Conservation (phyloP, 2,888 invertebrate species). For the Chaitophorus viminalis region DNA sequence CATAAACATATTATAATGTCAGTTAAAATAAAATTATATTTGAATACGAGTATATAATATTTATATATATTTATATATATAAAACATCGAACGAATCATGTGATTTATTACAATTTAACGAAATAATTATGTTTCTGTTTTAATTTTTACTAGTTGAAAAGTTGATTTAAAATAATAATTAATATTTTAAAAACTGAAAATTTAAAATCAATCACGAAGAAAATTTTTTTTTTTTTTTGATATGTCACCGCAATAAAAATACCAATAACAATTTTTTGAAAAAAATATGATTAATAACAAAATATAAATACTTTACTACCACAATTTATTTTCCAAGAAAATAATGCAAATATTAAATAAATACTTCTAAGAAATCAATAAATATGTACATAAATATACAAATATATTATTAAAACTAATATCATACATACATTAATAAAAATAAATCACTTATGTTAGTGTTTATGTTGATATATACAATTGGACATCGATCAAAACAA, state of each 20-base stretch:
- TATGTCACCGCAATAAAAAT: background rate
- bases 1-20: background rate
- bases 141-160: background rate
- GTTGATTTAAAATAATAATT: background rate
- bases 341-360: background rate
- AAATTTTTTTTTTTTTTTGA: background rate
- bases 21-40: background rate
- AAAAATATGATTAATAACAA: background rate
- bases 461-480: background rate
- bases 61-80: too few relatives aligned
- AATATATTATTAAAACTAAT: background rate
- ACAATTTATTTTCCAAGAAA: background rate
- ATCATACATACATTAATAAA: background rate
- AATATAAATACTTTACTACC: background rate
- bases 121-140: background rate
- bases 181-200: background rate
- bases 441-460: constrained; percentile 8
- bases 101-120: background rate
- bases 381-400: constrained; percentile 4
- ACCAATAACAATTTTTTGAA: background rate
- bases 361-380: background rate
- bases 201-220: background rate
- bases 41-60: too few relatives aligned
- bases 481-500: background rate
- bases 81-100: background rate